These are phyloP conservation scores for Papilio aristodemus DNA, from an alignment of 1,140 invertebrate genomes.

Conservation along the genomic window DNA sequence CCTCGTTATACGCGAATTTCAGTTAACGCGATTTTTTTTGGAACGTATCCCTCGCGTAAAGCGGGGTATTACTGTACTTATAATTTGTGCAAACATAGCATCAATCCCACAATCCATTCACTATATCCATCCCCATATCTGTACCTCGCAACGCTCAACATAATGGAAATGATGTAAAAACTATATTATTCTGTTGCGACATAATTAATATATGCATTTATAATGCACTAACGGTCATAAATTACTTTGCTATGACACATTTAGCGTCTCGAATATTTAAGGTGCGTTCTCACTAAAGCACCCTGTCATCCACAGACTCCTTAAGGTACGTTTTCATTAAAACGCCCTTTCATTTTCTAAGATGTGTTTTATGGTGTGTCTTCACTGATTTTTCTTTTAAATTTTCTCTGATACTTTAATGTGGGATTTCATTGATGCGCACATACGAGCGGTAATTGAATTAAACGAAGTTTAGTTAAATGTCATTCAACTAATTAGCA, in stretches of 20 bases:
- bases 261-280: background rate
- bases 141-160: background rate
- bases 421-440: too few species aligned
- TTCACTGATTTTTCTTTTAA: too few species aligned
- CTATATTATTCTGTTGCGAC: slow-evolving; percentile 1
- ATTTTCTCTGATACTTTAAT: too few species aligned
- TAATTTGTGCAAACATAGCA: background rate
- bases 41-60: too few species aligned
- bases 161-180: background rate
- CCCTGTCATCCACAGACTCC: too few species aligned
- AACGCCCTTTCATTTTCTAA: too few species aligned
- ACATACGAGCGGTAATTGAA: background rate
- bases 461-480: background rate
- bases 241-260: background rate
- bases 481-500: background rate
- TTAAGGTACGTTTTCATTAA: too few species aligned
- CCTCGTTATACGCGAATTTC: too few species aligned
- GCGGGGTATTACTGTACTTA: too few species aligned
- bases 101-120: background rate
- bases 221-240: background rate
- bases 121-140: too few species aligned
- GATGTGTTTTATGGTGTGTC: too few species aligned
- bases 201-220: background rate
- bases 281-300: background rate
- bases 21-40: too few species aligned